Evolutionary conservation across 1,140 invertebrate genomes (phyloP).

Genomic region (Melipona quadrifasciata): DNA sequence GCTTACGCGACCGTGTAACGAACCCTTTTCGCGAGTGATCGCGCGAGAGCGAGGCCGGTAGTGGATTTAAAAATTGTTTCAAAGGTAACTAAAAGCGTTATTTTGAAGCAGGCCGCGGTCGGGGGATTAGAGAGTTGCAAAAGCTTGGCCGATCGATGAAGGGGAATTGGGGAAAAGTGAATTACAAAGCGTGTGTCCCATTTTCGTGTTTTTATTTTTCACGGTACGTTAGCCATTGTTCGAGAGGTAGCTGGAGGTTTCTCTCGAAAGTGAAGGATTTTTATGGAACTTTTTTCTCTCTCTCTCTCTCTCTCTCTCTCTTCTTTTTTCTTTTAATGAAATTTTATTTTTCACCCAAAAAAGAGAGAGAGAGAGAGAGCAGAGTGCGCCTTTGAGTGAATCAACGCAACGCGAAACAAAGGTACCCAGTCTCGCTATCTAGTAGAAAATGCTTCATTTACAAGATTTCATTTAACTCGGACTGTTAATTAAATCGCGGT

Average conservation of each 20-base stretch:
- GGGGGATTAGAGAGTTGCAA: background rate
- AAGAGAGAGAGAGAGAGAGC: no score
- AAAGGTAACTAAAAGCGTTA: slow-evolving; percentile 14
- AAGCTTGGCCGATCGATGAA: background rate
- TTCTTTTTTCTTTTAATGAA: background rate
- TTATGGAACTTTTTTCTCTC: background rate
- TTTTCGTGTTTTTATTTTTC: slow-evolving; percentile 11
- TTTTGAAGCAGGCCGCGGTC: background rate
- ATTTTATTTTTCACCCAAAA: background rate
- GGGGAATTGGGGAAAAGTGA: slow-evolving; percentile 16
- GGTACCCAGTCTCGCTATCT: background rate
- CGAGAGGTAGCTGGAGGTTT: background rate
- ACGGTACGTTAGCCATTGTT: background rate
- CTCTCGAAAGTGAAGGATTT: background rate
- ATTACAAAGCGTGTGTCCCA: slow-evolving; percentile 9
- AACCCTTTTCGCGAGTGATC: background rate
- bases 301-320: background rate
- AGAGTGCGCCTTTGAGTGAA: background rate
- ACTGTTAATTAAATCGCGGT: no score
- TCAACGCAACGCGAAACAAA: background rate
- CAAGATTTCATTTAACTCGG: background rate
- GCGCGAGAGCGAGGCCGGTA: background rate
- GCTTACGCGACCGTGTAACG: background rate
- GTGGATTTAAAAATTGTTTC: slow-evolving; percentile 4
- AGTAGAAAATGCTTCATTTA: background rate